phyloP scores from a whole-genome alignment of 2,888 invertebrate genomes.

The Aproaerema taeniolella region DNA sequence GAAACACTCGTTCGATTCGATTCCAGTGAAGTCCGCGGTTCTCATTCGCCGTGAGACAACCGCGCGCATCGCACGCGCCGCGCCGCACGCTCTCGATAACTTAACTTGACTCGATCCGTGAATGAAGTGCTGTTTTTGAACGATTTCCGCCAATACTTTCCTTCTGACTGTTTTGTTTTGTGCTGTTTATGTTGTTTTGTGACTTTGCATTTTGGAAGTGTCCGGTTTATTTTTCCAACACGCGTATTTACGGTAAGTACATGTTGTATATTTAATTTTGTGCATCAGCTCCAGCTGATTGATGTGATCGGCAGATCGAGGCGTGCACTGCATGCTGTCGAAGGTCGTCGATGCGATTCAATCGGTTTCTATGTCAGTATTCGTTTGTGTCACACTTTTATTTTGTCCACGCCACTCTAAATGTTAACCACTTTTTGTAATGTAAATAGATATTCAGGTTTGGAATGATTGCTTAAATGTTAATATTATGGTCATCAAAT shows the following conservation, averaged over 20 bases:
- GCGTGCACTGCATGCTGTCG: constrained; percentile 54
- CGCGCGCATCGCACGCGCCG: constrained; percentile 48
- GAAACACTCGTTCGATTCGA: too few relatives aligned
- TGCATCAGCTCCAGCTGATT: constrained; percentile 61
- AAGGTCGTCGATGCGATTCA: constrained; percentile 53
- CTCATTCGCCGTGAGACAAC: constrained; percentile 56
- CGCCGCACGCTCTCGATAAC: constrained; percentile 46
- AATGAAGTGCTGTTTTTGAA: constrained; percentile 58
- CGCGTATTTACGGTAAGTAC: constrained; percentile 69
- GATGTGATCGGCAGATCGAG: constrained; percentile 52
- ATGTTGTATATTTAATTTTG: constrained; percentile 57
- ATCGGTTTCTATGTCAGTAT: constrained; percentile 47
- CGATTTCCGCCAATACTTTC: constrained; percentile 37
- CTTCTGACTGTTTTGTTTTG: constrained; percentile 60
- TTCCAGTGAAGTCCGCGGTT: not conserved
- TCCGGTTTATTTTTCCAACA: constrained; percentile 59
- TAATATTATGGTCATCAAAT: too few relatives aligned
- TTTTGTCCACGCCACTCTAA: constrained; percentile 19
- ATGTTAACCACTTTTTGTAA: constrained; percentile 8
- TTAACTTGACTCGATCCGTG: constrained; percentile 56
- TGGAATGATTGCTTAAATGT: constrained; percentile 9
- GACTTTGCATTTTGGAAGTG: constrained; percentile 63
- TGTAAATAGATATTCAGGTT: constrained; percentile 21
- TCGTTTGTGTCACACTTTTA: constrained; percentile 32
- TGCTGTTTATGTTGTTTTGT: constrained; percentile 68